Evolutionary conservation across 2,888 invertebrate genomes (phyloP).

Genomic region (Cabera pusaria): DNA sequence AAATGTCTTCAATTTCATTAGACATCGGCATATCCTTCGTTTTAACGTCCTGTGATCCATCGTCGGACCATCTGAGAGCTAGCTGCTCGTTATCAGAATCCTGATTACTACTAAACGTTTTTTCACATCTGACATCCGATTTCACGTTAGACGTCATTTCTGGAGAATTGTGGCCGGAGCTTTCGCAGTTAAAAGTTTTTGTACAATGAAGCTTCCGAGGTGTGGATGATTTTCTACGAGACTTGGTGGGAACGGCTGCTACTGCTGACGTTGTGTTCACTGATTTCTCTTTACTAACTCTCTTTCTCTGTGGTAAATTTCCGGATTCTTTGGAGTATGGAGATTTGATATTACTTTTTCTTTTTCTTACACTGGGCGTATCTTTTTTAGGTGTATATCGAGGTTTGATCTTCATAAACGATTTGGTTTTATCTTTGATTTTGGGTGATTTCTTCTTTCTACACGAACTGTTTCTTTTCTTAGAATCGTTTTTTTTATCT

Average conservation of each 20-base stretch:
- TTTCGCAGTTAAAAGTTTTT: conserved; percentile 60
- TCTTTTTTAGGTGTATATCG: conserved; percentile 62
- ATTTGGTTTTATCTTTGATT: conserved; percentile 54
- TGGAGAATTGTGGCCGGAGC: conserved; percentile 51
- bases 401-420: conserved; percentile 69
- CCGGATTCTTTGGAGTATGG: conserved; percentile 29
- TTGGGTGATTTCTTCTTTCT: conserved; percentile 51
- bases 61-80: conserved; percentile 68
- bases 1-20: conserved; percentile 64
- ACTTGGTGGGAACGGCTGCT: conserved; percentile 57
- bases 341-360: conserved; percentile 36
- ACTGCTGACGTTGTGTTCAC: conserved; percentile 30
- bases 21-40: conserved; percentile 28
- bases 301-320: conserved; percentile 35
- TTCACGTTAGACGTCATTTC: conserved; percentile 39
- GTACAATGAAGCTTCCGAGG: conserved; percentile 71
- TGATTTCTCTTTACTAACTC: conserved; percentile 47
- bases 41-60: conserved; percentile 64
- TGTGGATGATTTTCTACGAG: conserved; percentile 76
- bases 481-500: conserved; percentile 28
- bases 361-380: conserved; percentile 40
- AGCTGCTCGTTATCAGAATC: conserved; percentile 65
- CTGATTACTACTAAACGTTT: conserved; percentile 32
- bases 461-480: conserved; percentile 34
- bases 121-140: conserved; percentile 31